These are phyloP conservation scores for Pollimyrus isidori DNA, from an alignment of 2,113 vertebrate species.

Conservation along the genomic window DNA sequence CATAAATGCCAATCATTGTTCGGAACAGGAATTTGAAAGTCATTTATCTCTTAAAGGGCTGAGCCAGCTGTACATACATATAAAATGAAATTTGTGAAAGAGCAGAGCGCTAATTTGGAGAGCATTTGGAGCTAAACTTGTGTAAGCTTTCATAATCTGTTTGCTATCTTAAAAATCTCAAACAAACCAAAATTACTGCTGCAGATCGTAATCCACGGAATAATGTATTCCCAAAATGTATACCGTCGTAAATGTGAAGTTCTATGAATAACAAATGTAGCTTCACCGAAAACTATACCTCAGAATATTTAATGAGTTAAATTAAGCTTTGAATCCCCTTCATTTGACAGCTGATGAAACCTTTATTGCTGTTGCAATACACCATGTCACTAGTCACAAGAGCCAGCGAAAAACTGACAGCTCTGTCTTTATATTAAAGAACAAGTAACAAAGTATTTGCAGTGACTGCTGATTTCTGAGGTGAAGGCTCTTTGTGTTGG, in stretches of 20 bases:
- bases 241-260: not conserved
- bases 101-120: not conserved
- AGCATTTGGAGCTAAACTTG: not conserved
- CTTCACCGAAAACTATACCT: not conserved
- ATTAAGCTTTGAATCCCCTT: not conserved
- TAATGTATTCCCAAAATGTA: not conserved
- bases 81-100: not conserved
- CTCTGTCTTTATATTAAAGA: not conserved
- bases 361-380: too few species aligned
- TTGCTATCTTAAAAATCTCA: not conserved
- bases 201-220: not conserved
- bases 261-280: not conserved
- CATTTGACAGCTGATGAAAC: not conserved
- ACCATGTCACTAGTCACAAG: too few species aligned
- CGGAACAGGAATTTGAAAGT: not conserved
- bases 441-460: not conserved
- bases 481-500: not conserved
- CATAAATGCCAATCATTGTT: not conserved
- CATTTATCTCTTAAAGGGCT: not conserved
- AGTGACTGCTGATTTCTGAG: not conserved
- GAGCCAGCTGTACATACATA: not conserved
- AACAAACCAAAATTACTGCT: not conserved
- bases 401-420: too few species aligned
- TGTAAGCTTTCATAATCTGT: not conserved
- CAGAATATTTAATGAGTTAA: not conserved